Conservation (phyloP, 2,888 invertebrate species). For the Pheosia tremula region DNA sequence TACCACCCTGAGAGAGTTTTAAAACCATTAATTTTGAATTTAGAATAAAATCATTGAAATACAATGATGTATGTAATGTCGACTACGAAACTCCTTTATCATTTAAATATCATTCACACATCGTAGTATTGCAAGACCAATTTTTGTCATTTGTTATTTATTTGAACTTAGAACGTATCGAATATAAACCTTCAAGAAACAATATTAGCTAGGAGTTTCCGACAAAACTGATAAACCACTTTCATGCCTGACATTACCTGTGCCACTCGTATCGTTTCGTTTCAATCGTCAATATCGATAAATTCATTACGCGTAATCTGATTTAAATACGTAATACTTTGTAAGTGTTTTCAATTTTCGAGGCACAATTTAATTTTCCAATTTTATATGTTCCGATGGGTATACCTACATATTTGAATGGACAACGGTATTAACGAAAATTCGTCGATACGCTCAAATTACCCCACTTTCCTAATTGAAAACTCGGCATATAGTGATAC, state of each 20-base stretch:
- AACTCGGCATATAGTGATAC: neutral
- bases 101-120: too few species aligned
- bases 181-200: too few species aligned
- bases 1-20: too few species aligned
- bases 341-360: neutral
- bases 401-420: neutral
- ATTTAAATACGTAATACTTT: constrained; percentile 14
- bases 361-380: neutral
- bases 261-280: neutral
- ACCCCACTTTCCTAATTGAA: neutral
- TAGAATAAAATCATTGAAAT: too few species aligned
- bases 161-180: too few species aligned
- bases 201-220: too few species aligned
- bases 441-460: neutral
- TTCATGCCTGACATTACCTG: neutral
- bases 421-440: neutral
- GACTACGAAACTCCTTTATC: too few species aligned
- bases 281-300: constrained; percentile 3
- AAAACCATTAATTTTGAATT: too few species aligned
- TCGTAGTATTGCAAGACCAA: too few species aligned
- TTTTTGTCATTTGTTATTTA: too few species aligned
- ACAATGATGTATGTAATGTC: too few species aligned
- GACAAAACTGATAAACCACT: too few species aligned
- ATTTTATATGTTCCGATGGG: neutral
- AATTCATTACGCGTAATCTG: constrained; percentile 18